Base-by-base conservation (phyloP, 1,140 invertebrate species). In the Campoletis sonorensis region DNA sequence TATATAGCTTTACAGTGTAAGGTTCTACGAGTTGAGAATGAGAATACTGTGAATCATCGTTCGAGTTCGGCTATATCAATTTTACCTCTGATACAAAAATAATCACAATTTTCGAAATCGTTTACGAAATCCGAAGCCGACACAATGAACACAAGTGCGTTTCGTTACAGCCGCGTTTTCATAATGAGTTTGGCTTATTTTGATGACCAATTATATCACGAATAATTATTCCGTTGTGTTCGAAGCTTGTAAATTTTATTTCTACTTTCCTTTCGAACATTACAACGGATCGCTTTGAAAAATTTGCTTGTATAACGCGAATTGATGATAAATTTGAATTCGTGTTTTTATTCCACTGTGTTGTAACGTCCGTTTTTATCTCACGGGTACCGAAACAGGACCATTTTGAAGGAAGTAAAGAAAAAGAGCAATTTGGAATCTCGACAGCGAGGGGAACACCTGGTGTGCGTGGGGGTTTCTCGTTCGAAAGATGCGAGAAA, bases 1-100 rank as follows among this genome's bases (percentile, higher is more conserved):
- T 71, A 82, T n/a, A 54, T 79, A 33, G 30, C 30, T 82, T 61
- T 84, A 33, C 64, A 54, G 77, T 68, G 73, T 83, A 84, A 84
- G 71, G 71, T n/a, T 67, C 21, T 23, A 26, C 23, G 18, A 37
- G 54, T 23, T 61, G 27, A 72, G 54, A 73, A 45, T 37, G 27
- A 21, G 54, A 26, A 72, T 26, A n/a, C 40, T 21, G 58, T 37
- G 71, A n/a, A 70, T 73, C 18, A 33, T 61, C 26, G 45, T n/a
- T 30, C 33, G 33, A 54, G 64, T 26, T 58, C 8, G 8, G 40
- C 40, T 45, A 45, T 13, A 45, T 45, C 40, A 45, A 45, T 45
- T 45, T 13, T 13, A 13, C 40, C 40, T 45, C 40, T 80, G 21
- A n/a, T 58, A 58, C 54, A n/a, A 23, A 23, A 18, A 58, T 58